A percentile compares a stretch with the other conserved stretches of the same genome.
Conservation (phyloP, 2,113 vertebrate genomes). For the Panthera leo region DNA sequence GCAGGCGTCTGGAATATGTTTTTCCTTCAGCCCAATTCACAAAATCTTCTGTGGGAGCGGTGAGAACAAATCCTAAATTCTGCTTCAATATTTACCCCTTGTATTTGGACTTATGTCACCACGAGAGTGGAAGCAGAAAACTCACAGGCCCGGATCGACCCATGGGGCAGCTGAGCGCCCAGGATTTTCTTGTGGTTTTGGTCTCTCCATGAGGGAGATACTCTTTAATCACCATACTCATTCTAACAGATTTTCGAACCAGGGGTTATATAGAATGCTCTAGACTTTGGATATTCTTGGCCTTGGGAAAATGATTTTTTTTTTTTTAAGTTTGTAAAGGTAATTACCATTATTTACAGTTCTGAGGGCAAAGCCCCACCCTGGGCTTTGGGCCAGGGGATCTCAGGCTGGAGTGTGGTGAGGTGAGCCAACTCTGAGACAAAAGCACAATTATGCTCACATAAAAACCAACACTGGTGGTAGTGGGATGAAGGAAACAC, state of each 20-base stretch:
- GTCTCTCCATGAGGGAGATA: neutral
- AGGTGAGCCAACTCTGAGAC: slow-evolving; percentile 77
- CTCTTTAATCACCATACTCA: neutral
- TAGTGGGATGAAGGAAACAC: slow-evolving; percentile 47
- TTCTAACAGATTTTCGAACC: slow-evolving; percentile 19
- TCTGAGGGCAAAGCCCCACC: slow-evolving; percentile 77
- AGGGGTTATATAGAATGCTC: neutral
- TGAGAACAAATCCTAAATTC: neutral
- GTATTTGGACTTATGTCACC: neutral
- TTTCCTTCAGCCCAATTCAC: neutral
- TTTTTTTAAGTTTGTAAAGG: slow-evolving; percentile 71
- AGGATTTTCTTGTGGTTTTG: neutral
- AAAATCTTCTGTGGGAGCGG: neutral
- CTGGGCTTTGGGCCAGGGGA: slow-evolving; percentile 72
- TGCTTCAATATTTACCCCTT: neutral
- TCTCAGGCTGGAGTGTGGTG: slow-evolving; percentile 52
- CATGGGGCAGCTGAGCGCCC: neutral
- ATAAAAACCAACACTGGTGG: slow-evolving; percentile 51
- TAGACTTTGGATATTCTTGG: slow-evolving; percentile 73
- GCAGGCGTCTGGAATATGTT: rapidly evolving
- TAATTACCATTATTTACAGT: slow-evolving; percentile 82
- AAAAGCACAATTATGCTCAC: slow-evolving; percentile 77
- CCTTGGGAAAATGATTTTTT: slow-evolving; percentile 46
- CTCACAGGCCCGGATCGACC: neutral
- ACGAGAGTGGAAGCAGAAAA: neutral